Evolutionary conservation across 2,888 invertebrate genomes (phyloP).

Genomic region (Schizaphis graminum): DNA sequence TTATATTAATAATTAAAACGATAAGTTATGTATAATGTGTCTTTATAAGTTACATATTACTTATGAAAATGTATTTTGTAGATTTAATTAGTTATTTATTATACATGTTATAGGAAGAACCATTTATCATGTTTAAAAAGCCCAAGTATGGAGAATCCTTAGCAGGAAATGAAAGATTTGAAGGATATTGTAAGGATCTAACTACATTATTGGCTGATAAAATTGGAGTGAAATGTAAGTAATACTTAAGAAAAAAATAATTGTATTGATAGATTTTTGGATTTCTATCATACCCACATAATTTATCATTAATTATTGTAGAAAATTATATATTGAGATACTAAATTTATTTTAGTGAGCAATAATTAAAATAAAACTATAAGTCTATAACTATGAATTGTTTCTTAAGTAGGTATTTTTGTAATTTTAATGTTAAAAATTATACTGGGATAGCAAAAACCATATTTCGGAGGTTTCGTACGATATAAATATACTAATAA

Average conservation of each 20-base stretch:
- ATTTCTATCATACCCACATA: neutral
- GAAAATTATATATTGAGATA: neutral
- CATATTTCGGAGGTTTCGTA: neutral
- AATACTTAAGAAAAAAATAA: neutral
- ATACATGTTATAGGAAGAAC: conserved; percentile 79
- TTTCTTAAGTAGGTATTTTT: neutral
- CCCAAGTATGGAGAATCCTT: conserved; percentile 76
- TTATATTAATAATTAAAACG: neutral
- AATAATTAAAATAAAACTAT: neutral
- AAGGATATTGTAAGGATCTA: conserved; percentile 94
- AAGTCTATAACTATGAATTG: neutral
- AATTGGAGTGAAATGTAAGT: conserved; percentile 88
- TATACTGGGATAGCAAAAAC: neutral
- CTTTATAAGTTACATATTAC: neutral
- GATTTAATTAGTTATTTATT: neutral
- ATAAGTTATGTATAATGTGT: neutral
- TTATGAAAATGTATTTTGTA: neutral
- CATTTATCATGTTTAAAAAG: conserved; percentile 85
- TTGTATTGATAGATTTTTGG: neutral
- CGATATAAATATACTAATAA: neutral
- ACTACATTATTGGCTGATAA: conserved; percentile 85
- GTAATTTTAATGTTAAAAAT: neutral
- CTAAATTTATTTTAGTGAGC: neutral
- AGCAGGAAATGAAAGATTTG: conserved; percentile 83
- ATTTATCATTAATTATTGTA: neutral